Evolutionary conservation across 2,888 invertebrate species (phyloP).

Genomic region (Plebejus argus): DNA sequence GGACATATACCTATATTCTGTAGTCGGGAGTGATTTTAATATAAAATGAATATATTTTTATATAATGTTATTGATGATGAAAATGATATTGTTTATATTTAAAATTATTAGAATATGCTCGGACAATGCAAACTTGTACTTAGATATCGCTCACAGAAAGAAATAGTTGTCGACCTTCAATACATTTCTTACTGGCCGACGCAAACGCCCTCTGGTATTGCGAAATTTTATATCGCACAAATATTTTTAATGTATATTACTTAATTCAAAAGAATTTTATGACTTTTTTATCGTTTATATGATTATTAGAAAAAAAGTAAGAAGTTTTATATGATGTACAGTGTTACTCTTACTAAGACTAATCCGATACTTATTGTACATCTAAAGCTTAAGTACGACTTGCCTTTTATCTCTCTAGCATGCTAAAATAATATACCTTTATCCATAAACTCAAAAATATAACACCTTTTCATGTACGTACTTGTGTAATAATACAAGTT

Average conservation of each 20-base stretch:
- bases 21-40: too few species aligned
- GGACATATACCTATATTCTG: too few species aligned
- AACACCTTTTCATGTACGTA: background rate
- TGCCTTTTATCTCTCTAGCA: background rate
- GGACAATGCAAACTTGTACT: background rate
- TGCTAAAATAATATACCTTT: too few species aligned
- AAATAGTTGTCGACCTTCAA: conserved; percentile 18
- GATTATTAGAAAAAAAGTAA: background rate
- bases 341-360: background rate
- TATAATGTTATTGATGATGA: background rate
- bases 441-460: background rate
- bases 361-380: background rate
- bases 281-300: background rate
- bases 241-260: background rate
- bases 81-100: background rate
- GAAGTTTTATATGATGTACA: background rate
- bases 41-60: background rate
- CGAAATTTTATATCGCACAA: background rate
- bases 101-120: background rate
- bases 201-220: background rate
- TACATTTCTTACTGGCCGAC: conserved; percentile 10
- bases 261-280: too few species aligned
- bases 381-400: background rate
- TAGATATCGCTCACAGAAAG: conserved; percentile 10
- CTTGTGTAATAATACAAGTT: background rate